Conservation (phyloP, 2,888 invertebrate species). For the Lithophane socia region DNA sequence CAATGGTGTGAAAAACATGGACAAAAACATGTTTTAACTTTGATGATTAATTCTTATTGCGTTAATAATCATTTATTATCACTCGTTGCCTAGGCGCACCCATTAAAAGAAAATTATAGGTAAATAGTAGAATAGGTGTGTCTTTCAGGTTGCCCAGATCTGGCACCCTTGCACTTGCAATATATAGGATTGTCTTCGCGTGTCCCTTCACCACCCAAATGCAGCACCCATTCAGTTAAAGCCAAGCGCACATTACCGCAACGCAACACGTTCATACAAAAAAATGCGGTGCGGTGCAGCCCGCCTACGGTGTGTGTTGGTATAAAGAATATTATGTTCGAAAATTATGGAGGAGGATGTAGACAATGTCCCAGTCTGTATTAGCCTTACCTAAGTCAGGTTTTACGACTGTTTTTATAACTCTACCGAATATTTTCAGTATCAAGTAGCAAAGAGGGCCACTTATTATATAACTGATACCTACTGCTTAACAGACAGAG, state of each 20-base stretch:
- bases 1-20: background rate
- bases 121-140: background rate
- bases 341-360: background rate
- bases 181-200: background rate
- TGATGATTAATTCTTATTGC: background rate
- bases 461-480: too few relatives aligned
- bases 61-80: background rate
- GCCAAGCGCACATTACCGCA: background rate
- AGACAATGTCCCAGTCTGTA: background rate
- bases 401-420: background rate
- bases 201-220: background rate
- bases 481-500: background rate
- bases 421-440: background rate
- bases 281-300: too few relatives aligned
- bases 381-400: background rate
- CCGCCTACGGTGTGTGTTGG: too few relatives aligned
- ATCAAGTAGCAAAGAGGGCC: background rate
- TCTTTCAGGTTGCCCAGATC: background rate
- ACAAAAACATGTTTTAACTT: background rate
- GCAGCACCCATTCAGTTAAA: background rate
- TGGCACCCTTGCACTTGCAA: background rate
- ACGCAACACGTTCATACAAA: background rate
- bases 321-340: too few relatives aligned
- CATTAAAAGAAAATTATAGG: too few relatives aligned
- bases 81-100: background rate